Evolutionary conservation across 1,140 invertebrate species (phyloP).

Genomic region (Aphis gossypii): DNA sequence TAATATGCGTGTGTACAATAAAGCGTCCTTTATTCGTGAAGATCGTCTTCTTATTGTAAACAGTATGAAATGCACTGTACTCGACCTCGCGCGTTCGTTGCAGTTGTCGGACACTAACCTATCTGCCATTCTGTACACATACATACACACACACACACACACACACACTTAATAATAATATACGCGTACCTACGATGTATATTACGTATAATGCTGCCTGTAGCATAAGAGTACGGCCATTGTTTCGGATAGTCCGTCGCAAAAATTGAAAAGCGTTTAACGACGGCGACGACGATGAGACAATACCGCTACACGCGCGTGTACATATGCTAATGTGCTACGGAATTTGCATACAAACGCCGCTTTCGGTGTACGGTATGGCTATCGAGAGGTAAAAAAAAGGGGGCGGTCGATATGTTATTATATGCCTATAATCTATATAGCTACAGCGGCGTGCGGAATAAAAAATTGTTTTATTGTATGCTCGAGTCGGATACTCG

Average conservation of each 20-base stretch:
- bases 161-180: background rate
- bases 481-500: background rate
- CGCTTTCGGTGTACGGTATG: constrained; percentile 27
- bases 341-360: constrained; percentile 51
- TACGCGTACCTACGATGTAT: background rate
- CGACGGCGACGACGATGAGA: constrained; percentile 23
- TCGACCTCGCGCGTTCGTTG: background rate
- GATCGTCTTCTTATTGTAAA: background rate
- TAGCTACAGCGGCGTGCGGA: background rate
- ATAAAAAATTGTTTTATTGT: constrained; percentile 20
- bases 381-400: background rate
- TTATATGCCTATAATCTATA: background rate
- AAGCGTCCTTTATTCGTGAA: background rate
- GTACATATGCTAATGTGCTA: background rate
- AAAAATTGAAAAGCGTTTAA: constrained; percentile 49
- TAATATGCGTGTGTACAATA: background rate
- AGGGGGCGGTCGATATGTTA: background rate
- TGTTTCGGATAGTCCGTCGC: constrained; percentile 28
- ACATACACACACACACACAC: no score
- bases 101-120: background rate
- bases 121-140: background rate
- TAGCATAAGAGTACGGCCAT: background rate
- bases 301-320: constrained; percentile 32
- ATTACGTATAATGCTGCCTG: background rate
- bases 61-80: background rate